Evolutionary conservation across 2,797 vertebrate species (phyloP).

Genomic region (Ceryle rudis): DNA sequence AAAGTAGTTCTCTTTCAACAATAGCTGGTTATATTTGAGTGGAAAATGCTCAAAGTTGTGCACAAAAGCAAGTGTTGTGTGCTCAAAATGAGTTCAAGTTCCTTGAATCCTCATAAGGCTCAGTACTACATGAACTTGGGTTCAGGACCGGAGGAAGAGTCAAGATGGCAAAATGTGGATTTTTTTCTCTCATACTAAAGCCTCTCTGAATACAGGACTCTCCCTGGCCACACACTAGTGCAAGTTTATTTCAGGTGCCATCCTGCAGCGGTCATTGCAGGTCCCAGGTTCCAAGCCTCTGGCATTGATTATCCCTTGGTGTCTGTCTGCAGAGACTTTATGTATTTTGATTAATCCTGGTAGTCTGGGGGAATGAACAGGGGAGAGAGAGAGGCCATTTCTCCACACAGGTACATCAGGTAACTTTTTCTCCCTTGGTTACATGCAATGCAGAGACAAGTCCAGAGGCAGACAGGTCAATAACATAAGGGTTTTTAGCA

Average conservation of each 20-base stretch:
- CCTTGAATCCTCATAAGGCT: not conserved
- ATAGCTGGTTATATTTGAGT: not conserved
- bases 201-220: not conserved
- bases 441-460: not conserved
- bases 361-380: not conserved
- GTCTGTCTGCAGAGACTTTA: not conserved
- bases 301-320: not conserved
- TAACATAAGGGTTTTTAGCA: not conserved
- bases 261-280: not conserved
- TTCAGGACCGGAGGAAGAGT: not conserved
- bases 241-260: not conserved
- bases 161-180: not conserved
- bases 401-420: rapidly evolving
- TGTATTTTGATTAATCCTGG: not conserved
- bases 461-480: not conserved
- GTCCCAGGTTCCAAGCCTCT: not conserved
- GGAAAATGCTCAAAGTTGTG: not conserved
- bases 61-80: not conserved
- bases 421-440: not conserved
- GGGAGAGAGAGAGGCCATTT: not conserved
- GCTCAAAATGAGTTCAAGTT: not conserved
- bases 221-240: not conserved
- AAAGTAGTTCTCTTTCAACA: not conserved
- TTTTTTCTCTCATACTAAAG: not conserved
- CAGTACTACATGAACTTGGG: not conserved